Evolutionary conservation across 2,113 vertebrate species (phyloP).

Genomic region (Symphodus melops): DNA sequence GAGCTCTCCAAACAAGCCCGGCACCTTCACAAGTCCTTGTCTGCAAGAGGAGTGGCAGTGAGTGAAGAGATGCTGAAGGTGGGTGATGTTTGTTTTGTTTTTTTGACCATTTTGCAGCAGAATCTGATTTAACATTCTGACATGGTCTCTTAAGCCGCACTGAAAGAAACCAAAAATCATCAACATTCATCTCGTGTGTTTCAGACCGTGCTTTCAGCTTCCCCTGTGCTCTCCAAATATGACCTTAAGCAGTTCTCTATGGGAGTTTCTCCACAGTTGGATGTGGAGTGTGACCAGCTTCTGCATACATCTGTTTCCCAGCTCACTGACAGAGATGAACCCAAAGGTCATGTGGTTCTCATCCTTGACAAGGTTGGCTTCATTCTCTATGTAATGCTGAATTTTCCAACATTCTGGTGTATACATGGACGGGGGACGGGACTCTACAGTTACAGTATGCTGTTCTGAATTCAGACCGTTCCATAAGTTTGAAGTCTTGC

Average conservation of each 20-base stretch:
- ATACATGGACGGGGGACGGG: no score
- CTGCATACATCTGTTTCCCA: slow-evolving; percentile 76
- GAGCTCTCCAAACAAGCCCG: slow-evolving; percentile 72
- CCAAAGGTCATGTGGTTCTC: slow-evolving; percentile 84
- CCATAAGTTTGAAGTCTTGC: not conserved
- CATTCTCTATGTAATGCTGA: slow-evolving; percentile 2
- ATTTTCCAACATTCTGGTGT: not conserved
- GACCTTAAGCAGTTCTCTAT: slow-evolving; percentile 80
- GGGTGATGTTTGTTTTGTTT: not conserved
- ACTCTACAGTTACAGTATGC: not conserved
- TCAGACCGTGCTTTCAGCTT: slow-evolving; percentile 82
- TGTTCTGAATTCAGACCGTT: not conserved
- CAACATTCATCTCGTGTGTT: slow-evolving; percentile 16
- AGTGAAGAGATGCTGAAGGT: slow-evolving; percentile 86
- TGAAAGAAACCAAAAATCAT: not conserved
- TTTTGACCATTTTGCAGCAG: not conserved
- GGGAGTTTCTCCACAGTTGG: slow-evolving; percentile 75
- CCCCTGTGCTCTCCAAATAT: slow-evolving; percentile 75
- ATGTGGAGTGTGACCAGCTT: slow-evolving; percentile 72
- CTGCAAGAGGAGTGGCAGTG: slow-evolving; percentile 73
- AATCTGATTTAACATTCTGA: not conserved
- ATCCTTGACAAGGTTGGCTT: slow-evolving; percentile 89
- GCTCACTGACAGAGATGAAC: slow-evolving; percentile 38
- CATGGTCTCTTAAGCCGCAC: no score
- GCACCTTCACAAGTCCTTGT: slow-evolving; percentile 69